Evolutionary conservation across 2,797 vertebrate species (phyloP), one percentile per base, ranked within the genome.

Genomic region (Tragopan temminckii): DNA sequence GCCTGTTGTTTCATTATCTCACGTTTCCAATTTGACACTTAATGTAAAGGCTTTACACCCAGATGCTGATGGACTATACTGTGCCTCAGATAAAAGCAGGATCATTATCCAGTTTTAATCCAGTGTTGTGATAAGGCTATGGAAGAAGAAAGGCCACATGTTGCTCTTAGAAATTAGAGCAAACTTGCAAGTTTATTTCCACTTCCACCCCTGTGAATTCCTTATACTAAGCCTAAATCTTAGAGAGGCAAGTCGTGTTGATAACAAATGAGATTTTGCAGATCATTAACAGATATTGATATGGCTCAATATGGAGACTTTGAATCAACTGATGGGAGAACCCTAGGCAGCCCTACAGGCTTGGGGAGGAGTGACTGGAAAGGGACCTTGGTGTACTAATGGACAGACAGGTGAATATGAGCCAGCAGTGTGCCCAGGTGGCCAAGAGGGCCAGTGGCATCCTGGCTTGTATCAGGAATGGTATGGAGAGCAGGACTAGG

Each of bases 101-200:
- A 8, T 40, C 2, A 12, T 40, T 46, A 11, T 12, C 23, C 72
- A 50, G 19, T 27, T 57, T 55, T 57, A 74, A 45, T 67, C 25
- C 67, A 84, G 12, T 11, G 43, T 43, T 85, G 45, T 59, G 43
- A 45, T 27, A 4, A 1, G 18, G 52, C 13, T 15, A 21, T 0
- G 3, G n/a, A 50, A 74, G 36, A 66, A 85, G 48, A 76, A 85
- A 74, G 23, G 8, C 20, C 0, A 0, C 2, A 1, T 11, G 31
- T 24, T 35, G 23, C 45, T 71, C 70, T 76, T 15, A 55, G 23
- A 55, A 40, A 45, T 46, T 11, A 69, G 35, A 85, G 64, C 18
- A 84, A 69, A 74, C 9, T 6, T 74, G 14, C 33, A 50, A 42
- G 36, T 58, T 29, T 57, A 42, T 55, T 58, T 75, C 4, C 8